Evolutionary conservation across 2,113 vertebrate genomes (phyloP), one percentile per base, ranked within the genome.

Genomic region (Colistium nudipinnis): DNA sequence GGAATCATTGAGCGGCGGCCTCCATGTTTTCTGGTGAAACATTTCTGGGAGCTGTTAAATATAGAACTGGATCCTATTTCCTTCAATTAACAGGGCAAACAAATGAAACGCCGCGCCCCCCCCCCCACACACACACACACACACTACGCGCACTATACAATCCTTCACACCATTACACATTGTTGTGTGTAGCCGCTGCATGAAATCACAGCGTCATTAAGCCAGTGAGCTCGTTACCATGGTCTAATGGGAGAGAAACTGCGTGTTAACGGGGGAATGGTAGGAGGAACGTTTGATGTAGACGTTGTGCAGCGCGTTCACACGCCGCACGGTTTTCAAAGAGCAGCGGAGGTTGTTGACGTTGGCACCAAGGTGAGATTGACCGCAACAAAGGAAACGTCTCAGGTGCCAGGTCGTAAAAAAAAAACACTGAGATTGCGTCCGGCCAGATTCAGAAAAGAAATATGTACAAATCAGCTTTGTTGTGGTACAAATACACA

Each of bases 1-100:
- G 64, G 63, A 31, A 83, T 83, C 81, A 80, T 87, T 87, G 47
- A 80, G 75, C 57, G 39, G 27, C 7, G 53, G 14, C 7, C 17
- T 52, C n/a, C 7, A 54, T 78, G 63, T 77, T 78, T 79, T 75
- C 70, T 70, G 2, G 30, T 70, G 54, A 73, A 81, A 64, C 70
- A 1, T 28, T 28, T 75, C 69, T 70, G 52, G 75, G 72, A 76
- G 6, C 30, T 25, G 24, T 41, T 63, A 74, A 60, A 80, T 61
- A 19, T 12, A 62, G 22, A 53, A 28, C 24, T 30, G 41, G 75
- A 60, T 80, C 69, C 47, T 9, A 52, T 28, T 85, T 79, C 78
- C 75, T 56, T 27, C 67, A 64, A 60, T 82, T 70, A 82, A 44
- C 59, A 43, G 12, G 17, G 35, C 24, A 36, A 67, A 74, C 62